phyloP scores from a whole-genome alignment of 23 tunicate genomes.

The Oikopleura dioica region DNA sequence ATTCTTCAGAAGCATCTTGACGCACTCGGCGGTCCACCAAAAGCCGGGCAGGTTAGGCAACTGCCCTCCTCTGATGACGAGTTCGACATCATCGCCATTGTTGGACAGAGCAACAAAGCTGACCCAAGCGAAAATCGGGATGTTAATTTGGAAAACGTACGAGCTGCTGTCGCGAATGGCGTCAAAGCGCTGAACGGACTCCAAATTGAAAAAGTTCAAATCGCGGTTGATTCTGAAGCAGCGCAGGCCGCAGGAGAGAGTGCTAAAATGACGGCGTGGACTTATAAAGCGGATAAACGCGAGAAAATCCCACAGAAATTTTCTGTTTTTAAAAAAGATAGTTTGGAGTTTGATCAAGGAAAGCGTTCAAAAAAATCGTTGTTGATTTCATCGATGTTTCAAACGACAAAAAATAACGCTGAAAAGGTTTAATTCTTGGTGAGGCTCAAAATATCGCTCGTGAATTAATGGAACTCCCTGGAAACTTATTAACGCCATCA shows the following conservation, averaged over 20 bases:
- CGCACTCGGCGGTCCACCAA: background rate
- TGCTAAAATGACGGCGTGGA: slow-evolving; percentile 42
- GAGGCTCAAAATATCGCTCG: slow-evolving; percentile 66
- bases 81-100: background rate
- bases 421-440: slow-evolving; percentile 29
- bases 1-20: background rate
- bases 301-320: background rate
- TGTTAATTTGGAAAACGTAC: background rate
- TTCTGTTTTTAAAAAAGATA: no score
- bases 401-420: no score
- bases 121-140: background rate
- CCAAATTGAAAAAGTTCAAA: background rate
- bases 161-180: background rate
- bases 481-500: slow-evolving; percentile 57
- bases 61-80: background rate
- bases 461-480: slow-evolving; percentile 58
- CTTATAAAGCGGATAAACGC: slow-evolving; percentile 24
- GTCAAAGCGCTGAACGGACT: background rate
- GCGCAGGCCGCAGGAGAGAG: slow-evolving; percentile 49
- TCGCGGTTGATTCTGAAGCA: slow-evolving; percentile 15
- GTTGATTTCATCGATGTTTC: no score
- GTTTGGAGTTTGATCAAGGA: no score
- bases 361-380: no score
- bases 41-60: background rate
- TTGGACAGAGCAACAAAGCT: background rate